These are phyloP conservation scores for Rhinopithecus roxellana DNA, from an alignment of 2,113 vertebrate genomes.

Conservation along the genomic window DNA sequence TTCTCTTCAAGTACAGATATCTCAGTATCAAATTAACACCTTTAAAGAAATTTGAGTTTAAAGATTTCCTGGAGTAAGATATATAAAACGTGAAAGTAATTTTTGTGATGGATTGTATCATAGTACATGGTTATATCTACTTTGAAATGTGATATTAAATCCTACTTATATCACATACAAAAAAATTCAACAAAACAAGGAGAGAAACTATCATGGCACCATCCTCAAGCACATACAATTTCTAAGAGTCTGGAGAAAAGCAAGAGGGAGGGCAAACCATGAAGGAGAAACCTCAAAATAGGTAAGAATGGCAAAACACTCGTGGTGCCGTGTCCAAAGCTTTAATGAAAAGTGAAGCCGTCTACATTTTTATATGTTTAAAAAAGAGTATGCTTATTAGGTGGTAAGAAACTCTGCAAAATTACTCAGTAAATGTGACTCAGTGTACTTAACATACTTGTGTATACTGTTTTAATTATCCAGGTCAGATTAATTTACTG, in stretches of 20 bases:
- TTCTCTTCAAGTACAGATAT: neutral
- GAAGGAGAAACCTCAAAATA: neutral
- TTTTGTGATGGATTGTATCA: neutral
- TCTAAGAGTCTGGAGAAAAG: neutral
- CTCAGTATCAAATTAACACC: neutral
- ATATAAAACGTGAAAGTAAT: slow-evolving; percentile 17
- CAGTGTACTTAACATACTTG: neutral
- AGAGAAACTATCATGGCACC: neutral
- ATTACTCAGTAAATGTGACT: neutral
- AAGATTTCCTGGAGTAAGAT: neutral
- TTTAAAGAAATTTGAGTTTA: slow-evolving; percentile 11
- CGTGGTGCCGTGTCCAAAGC: neutral
- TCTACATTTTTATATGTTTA: neutral
- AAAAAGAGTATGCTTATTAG: neutral
- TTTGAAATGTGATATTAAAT: neutral
- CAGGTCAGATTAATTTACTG: neutral
- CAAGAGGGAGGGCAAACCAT: neutral
- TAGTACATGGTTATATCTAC: neutral
- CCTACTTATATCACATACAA: neutral
- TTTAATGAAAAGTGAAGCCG: neutral
- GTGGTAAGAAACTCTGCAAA: neutral
- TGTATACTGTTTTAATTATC: neutral
- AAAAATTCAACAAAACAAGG: neutral
- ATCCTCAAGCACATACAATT: neutral
- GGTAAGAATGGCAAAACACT: neutral